A percentile compares a stretch with the other conserved stretches of the same genome.
phyloP scores from a whole-genome alignment of 1,140 invertebrate species.

The Streblospio benedicti region DNA sequence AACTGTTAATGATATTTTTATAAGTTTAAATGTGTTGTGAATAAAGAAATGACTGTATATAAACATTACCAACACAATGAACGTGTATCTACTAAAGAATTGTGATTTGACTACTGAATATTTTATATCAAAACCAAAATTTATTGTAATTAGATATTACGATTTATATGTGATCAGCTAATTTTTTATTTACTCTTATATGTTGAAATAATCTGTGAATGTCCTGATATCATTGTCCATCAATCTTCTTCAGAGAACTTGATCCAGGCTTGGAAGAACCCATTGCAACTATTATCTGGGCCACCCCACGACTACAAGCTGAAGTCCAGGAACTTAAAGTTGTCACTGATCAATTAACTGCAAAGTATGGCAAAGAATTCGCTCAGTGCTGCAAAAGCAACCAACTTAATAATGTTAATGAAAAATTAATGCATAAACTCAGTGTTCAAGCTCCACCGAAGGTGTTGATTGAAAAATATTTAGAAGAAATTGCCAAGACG shows the following conservation, averaged over 20 bases:
- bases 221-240: not conserved
- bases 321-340: conserved; percentile 69
- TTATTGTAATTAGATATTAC: not conserved
- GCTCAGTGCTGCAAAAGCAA: conserved; percentile 48
- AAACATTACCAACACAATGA: too few species aligned
- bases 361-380: conserved; percentile 93
- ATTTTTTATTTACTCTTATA: too few species aligned
- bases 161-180: not conserved
- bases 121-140: not conserved
- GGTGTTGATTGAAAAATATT: conserved; percentile 78
- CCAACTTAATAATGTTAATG: conserved; percentile 66
- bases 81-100: too few species aligned
- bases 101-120: too few species aligned
- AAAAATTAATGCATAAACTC: conserved; percentile 92
- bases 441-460: conserved; percentile 92
- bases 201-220: too few species aligned
- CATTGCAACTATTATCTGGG: conserved; percentile 93
- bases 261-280: conserved; percentile 93
- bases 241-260: conserved; percentile 58
- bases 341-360: conserved; percentile 77
- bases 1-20: too few species aligned
- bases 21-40: too few species aligned
- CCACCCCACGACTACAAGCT: conserved; percentile 65
- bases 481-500: conserved; percentile 85
- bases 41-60: too few species aligned